Percentiles rank a stretch among this genome's conserved stretches.
These are phyloP conservation scores for Lichenostomus cassidix DNA, from an alignment of 2,113 vertebrate genomes.

Conservation along the genomic window DNA sequence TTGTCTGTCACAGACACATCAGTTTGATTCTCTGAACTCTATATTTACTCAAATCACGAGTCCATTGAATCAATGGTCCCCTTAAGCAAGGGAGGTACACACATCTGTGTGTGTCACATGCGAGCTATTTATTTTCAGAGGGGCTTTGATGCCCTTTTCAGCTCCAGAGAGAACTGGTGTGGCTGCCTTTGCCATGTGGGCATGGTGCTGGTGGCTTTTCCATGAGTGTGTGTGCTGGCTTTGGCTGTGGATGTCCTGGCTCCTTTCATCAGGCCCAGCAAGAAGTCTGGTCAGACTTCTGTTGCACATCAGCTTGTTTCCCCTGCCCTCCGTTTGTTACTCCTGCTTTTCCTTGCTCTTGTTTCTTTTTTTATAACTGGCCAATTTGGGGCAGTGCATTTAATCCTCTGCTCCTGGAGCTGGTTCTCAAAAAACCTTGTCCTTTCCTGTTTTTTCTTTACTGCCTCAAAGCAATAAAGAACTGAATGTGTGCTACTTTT, in stretches of 20 bases:
- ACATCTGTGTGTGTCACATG: background rate
- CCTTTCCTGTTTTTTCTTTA: background rate
- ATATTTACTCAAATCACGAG: background rate
- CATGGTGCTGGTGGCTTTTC: background rate
- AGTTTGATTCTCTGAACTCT: background rate
- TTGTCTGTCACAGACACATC: background rate
- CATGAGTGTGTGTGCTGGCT: rapidly evolving
- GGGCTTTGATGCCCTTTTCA: background rate
- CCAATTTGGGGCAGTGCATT: background rate
- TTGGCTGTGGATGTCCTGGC: background rate
- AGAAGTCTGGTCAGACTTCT: background rate
- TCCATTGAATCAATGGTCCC: background rate
- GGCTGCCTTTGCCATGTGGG: background rate
- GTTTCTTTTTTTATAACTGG: background rate
- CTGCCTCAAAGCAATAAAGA: background rate
- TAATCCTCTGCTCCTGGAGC: background rate
- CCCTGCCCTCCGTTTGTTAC: background rate
- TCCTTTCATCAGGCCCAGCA: background rate
- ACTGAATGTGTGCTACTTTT: background rate
- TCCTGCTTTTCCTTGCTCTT: background rate
- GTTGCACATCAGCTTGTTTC: background rate
- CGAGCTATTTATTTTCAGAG: background rate
- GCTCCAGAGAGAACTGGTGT: background rate
- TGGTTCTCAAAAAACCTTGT: background rate
- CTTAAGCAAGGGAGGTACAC: background rate